Percentiles rank a stretch among this genome's conserved stretches.
phyloP scores from a whole-genome alignment of 2,888 invertebrate species.

The Sesia bembeciformis region DNA sequence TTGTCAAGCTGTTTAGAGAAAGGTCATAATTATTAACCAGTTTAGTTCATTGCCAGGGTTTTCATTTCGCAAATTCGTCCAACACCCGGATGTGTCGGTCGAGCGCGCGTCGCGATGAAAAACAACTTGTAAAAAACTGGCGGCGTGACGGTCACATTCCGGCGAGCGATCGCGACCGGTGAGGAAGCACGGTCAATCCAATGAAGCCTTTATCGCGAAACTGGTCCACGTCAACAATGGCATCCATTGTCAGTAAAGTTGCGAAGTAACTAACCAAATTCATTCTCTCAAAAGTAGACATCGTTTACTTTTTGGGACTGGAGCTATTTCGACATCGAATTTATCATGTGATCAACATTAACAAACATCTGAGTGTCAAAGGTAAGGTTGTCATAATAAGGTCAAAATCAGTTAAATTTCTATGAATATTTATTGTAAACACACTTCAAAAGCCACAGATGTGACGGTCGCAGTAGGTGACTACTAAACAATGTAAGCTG shows the following conservation, averaged over 20 bases:
- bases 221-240: slow-evolving; percentile 46
- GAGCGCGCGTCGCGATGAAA: slow-evolving; percentile 21
- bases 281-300: not conserved
- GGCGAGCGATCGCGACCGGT: slow-evolving; percentile 14
- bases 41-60: not conserved
- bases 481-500: slow-evolving; percentile 57
- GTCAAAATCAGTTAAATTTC: too few species aligned
- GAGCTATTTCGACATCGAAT: too few species aligned
- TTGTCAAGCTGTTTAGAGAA: too few species aligned
- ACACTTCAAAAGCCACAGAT: not conserved
- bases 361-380: too few species aligned
- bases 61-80: slow-evolving; percentile 4
- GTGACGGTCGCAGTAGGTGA: slow-evolving; percentile 9
- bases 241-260: slow-evolving; percentile 27
- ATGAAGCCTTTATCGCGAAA: slow-evolving; percentile 42
- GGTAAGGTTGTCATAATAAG: too few species aligned
- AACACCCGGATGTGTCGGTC: slow-evolving; percentile 31
- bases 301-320: not conserved
- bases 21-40: not conserved
- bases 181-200: slow-evolving; percentile 35
- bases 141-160: slow-evolving; percentile 31
- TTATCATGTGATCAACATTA: too few species aligned
- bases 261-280: slow-evolving; percentile 3
- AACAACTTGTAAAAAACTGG: slow-evolving; percentile 24
- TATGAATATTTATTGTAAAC: too few species aligned